A percentile compares a stretch with the other conserved stretches of the same genome.
Conservation (phyloP, 2,113 vertebrate genomes). For the Malurus elegans region DNA sequence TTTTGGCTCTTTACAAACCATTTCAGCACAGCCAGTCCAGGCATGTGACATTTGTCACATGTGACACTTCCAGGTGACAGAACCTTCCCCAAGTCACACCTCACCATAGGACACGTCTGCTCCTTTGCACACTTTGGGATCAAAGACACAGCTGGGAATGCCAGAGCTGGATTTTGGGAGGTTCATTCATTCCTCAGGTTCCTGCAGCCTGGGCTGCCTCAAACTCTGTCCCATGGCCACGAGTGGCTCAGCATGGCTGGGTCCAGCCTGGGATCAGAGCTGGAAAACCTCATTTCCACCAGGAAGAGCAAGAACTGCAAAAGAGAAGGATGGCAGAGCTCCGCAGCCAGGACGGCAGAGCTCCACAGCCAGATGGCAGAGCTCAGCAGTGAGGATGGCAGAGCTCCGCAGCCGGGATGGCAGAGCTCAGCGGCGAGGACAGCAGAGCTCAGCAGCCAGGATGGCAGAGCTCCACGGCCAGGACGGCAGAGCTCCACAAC, state of each 20-base stretch:
- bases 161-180: not conserved
- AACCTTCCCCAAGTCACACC: not conserved
- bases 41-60: accelerated
- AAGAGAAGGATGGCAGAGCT: not conserved
- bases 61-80: not conserved
- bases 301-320: accelerated
- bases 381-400: too few species aligned
- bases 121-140: accelerated
- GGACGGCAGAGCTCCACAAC: too few species aligned
- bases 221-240: too few species aligned
- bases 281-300: not conserved
- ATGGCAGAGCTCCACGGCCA: too few species aligned
- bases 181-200: not conserved
- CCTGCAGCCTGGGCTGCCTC: not conserved
- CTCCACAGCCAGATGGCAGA: too few species aligned
- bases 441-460: too few species aligned
- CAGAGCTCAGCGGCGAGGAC: too few species aligned
- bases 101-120: accelerated
- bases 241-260: not conserved
- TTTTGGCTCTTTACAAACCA: not conserved
- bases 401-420: too few species aligned
- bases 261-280: not conserved
- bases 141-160: not conserved
- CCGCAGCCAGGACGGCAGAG: not conserved
- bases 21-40: not conserved